Base-by-base conservation (phyloP, 1,140 invertebrate genomes). In the Neuroterus valhalla region DNA sequence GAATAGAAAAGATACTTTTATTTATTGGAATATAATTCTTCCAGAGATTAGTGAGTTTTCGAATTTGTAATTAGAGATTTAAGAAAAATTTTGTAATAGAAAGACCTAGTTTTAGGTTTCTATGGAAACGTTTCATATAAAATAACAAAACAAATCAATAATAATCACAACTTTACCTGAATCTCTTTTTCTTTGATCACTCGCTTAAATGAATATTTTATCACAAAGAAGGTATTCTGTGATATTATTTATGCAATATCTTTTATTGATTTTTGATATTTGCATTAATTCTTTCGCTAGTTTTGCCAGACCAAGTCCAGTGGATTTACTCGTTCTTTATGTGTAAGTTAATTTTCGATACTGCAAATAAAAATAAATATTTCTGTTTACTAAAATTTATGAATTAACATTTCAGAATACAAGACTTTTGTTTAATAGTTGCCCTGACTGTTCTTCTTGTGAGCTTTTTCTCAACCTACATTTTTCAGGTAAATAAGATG, bases 401-500 rank as follows among this genome's bases (percentile, higher is more conserved):
- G 3, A 15, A 74, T 74, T 75, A 86, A 87, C 73, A 81, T 90
- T 91, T 76, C 77, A 95, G 94, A 70, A 91, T 92, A 76, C 94
- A 95, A 89, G 94, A 94, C 84, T 90, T 94, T 55, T 93, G 93
- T 79, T 88, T 94, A 3, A 91, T 95, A 45, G 86, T 93, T 38
- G 91, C 93, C 6, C 87, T 95, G 66, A 91, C 93, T 0, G 85
- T 92, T 45, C 90, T 94, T 68, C 84, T 94, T 17, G 90, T 94
- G 71, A 93, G 92, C 68, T 92, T 95, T 71, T 94, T 94, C 82
- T 93, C 93, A 4, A 95, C 94, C 8, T 94, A 94, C 82, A 91
- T 94, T 76, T 94, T 94, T 88, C 93, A 95, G 90, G 94, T 94
- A 89, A 91, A 82, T 83, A 68, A 71, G 50, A 23, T 52, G n/a